A percentile compares a stretch with the other conserved stretches of the same genome.
These are phyloP conservation scores for Petrocephalus schoutedeni DNA, from an alignment of 2,797 vertebrate species.

Conservation along the genomic window DNA sequence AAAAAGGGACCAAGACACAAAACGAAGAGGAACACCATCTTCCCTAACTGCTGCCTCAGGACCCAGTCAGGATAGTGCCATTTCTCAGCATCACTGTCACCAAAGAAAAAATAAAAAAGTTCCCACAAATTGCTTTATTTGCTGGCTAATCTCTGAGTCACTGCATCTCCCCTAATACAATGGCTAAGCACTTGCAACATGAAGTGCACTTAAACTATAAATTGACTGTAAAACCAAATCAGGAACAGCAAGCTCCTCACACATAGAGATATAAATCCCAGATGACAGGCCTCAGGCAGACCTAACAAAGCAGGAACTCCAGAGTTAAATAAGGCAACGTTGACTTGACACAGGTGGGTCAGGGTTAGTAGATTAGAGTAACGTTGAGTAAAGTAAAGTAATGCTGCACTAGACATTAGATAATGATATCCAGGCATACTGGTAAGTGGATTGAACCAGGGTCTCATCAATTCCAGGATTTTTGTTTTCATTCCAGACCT, in stretches of 20 bases:
- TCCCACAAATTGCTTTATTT: neutral
- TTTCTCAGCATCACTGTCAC: neutral
- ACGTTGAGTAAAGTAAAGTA: slow-evolving; percentile 22
- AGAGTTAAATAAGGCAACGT: slow-evolving; percentile 39
- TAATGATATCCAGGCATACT: slow-evolving; percentile 38
- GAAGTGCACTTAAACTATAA: neutral
- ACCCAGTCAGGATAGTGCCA: neutral
- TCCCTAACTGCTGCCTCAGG: neutral
- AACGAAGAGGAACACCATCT: neutral
- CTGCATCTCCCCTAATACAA: neutral
- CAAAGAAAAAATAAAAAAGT: neutral
- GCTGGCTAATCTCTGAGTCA: neutral
- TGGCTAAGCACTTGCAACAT: neutral
- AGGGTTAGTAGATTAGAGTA: slow-evolving; percentile 50
- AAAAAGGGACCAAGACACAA: neutral
- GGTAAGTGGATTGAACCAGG: slow-evolving; percentile 42
- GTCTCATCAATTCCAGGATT: slow-evolving; percentile 38
- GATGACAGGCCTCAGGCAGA: neutral
- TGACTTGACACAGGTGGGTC: slow-evolving; percentile 36
- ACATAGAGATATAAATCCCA: neutral
- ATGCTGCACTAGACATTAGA: slow-evolving; percentile 43
- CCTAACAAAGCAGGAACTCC: slow-evolving; percentile 27
- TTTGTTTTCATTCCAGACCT: slow-evolving; percentile 23
- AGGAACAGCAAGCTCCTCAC: neutral
- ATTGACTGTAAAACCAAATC: neutral